Evolutionary conservation across 2,888 invertebrate genomes (phyloP).

Genomic region (Sclerodermus sp.): DNA sequence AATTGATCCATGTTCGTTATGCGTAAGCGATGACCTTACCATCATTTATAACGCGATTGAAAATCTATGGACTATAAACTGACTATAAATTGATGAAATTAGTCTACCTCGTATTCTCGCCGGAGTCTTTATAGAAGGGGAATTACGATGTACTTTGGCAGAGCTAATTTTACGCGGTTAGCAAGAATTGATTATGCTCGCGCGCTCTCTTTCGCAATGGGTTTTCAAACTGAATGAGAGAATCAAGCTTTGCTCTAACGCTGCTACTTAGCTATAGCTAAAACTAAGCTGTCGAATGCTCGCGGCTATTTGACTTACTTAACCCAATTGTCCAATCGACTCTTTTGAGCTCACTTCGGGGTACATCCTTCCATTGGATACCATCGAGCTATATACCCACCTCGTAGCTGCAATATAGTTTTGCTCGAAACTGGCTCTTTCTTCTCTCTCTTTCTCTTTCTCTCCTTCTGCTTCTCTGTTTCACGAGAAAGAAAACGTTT

Average conservation of each 20-base stretch:
- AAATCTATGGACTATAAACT: too few relatives aligned
- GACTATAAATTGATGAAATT: too few relatives aligned
- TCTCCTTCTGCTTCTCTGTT: slow-evolving; percentile 6
- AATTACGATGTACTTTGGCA: too few relatives aligned
- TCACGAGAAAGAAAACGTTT: too few relatives aligned
- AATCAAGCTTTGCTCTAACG: slow-evolving; percentile 8
- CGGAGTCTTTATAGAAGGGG: too few relatives aligned
- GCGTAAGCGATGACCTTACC: too few relatives aligned
- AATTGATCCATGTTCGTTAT: too few relatives aligned
- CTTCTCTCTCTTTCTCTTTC: slow-evolving; percentile 1
- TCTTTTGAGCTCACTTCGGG: slow-evolving; percentile 19
- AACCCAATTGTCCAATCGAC: slow-evolving; percentile 38
- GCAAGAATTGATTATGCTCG: background rate
- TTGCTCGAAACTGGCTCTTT: background rate
- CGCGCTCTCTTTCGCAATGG: background rate
- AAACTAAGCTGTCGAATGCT: slow-evolving; percentile 10
- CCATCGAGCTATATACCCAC: background rate
- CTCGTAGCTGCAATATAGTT: background rate
- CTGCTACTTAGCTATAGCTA: slow-evolving; percentile 6
- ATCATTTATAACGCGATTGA: too few relatives aligned
- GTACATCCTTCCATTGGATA: slow-evolving; percentile 7
- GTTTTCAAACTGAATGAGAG: slow-evolving; percentile 11
- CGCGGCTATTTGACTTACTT: slow-evolving; percentile 39
- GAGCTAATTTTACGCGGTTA: too few relatives aligned
- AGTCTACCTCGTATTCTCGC: too few relatives aligned